Evolutionary conservation across 2,797 vertebrate species (phyloP), one percentile per base, ranked within the genome.

Genomic region (Mus caroli): DNA sequence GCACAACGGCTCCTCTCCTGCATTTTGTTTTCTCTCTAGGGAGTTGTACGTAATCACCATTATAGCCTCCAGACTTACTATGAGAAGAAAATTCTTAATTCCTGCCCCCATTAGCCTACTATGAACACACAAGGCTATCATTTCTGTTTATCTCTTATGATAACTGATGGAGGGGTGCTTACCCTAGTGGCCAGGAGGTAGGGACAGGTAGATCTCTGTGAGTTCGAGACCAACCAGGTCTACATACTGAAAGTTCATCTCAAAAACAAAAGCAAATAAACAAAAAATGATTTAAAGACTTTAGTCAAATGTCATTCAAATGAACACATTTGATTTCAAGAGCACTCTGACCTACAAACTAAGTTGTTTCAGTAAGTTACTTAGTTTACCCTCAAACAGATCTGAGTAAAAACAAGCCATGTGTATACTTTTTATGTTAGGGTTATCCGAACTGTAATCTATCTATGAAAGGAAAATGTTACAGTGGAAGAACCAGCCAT

Each of bases 331-430:
- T 95, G 40, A 91, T 92, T 96, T 85, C 71, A 93, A 75, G 91
- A 94, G 54, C 75, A 90, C 34, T 64, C 85, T 64, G 85, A 88
- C 37, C 37, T 69, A 97, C 14, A 96, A 46, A 89, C 8, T 90
- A 56, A 94, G 78, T 89, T 95, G 92, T 79, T 94, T 97, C 90
- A 96, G 90, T 92, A 93, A 89, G 90, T 90, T 96, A 95, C 15
- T 92, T 95, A 96, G 84, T 80, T 87, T 96, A 52, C 28, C 73
- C 84, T 95, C 24, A 80, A 46, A 92, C 46, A 89, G 60, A 83
- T 85, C 94, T 40, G 52, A 96, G 24, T 86, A 92, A 93, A 58
- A 90, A 40, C 88, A 90, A 37, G 58, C 34, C 80, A 19, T 78
- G 52, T 13, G 76, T 60, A 92, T 2, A 93, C 28, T 76, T 88